A percentile compares a stretch with the other conserved stretches of the same genome.
Evolutionary conservation across 2,797 vertebrate genomes (phyloP).

Genomic region (Lates japonicus): DNA sequence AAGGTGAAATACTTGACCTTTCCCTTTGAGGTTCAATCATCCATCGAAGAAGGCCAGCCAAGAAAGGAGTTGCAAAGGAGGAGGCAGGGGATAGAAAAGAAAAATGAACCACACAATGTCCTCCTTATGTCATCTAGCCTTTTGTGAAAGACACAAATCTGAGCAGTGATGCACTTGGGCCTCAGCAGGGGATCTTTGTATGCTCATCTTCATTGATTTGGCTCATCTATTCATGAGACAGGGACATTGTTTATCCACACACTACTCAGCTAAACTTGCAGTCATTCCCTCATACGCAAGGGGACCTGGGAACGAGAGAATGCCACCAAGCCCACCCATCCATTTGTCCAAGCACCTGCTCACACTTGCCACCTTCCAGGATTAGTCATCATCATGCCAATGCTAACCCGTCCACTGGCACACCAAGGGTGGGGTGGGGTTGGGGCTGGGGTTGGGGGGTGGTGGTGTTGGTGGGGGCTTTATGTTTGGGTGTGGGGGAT

Average conservation of each 20-base stretch:
- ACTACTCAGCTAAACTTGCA: slow-evolving; percentile 77
- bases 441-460: slow-evolving; percentile 32
- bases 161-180: slow-evolving; percentile 86
- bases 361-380: slow-evolving; percentile 80
- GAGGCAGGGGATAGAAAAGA: slow-evolving; percentile 68
- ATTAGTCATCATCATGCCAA: slow-evolving; percentile 81
- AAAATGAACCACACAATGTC: slow-evolving; percentile 87
- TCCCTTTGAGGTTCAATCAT: slow-evolving; percentile 87
- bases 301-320: slow-evolving; percentile 80
- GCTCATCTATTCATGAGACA: slow-evolving; percentile 87
- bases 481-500: slow-evolving; percentile 54
- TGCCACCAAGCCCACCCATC: slow-evolving; percentile 66
- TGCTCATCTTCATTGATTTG: slow-evolving; percentile 87
- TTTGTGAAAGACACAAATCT: slow-evolving; percentile 88
- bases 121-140: slow-evolving; percentile 88
- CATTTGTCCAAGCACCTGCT: slow-evolving; percentile 85
- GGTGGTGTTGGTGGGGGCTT: slow-evolving; percentile 25
- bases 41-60: slow-evolving; percentile 80
- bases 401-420: slow-evolving; percentile 69
- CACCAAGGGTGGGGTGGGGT: slow-evolving; percentile 57
- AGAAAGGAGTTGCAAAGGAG: slow-evolving; percentile 72
- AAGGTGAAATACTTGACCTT: slow-evolving; percentile 87
- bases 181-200: slow-evolving; percentile 88
- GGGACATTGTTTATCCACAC: slow-evolving; percentile 85
- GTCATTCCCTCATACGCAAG: slow-evolving; percentile 69